Evolutionary conservation across 2,888 invertebrate species (phyloP).

Genomic region (Diadegma fenestrale): DNA sequence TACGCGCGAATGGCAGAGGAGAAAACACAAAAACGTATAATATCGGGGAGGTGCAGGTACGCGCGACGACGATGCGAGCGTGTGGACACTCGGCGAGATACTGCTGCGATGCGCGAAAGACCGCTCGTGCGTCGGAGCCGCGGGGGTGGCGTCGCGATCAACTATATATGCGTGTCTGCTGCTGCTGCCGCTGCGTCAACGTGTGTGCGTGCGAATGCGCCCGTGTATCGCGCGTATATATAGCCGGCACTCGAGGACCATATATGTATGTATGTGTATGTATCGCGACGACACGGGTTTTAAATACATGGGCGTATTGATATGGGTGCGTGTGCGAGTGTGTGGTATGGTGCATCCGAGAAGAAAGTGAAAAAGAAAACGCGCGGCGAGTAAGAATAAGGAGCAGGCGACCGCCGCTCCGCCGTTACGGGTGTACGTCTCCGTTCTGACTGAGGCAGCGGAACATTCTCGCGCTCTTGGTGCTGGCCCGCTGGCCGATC

Average conservation of each 20-base stretch:
- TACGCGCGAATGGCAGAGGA: neutral
- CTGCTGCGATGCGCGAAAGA: slow-evolving; percentile 59
- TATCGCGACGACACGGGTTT: neutral
- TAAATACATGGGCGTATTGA: slow-evolving; percentile 4
- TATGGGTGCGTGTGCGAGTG: slow-evolving; percentile 11
- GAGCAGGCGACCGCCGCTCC: slow-evolving; percentile 45
- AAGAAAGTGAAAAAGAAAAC: slow-evolving; percentile 67
- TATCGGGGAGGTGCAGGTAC: slow-evolving; percentile 30
- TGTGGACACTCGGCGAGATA: slow-evolving; percentile 67
- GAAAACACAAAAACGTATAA: slow-evolving; percentile 33
- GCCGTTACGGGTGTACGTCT: slow-evolving; percentile 78
- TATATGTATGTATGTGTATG: neutral
- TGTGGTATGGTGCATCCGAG: slow-evolving; percentile 36
- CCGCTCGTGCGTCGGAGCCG: slow-evolving; percentile 65
- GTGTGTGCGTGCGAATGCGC: neutral
- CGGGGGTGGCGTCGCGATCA: slow-evolving; percentile 55
- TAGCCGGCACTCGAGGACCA: neutral
- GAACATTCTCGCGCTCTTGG: slow-evolving; percentile 57
- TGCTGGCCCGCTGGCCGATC: slow-evolving; percentile 11
- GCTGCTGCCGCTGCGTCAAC: neutral
- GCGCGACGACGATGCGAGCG: slow-evolving; percentile 67
- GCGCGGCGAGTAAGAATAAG: slow-evolving; percentile 35
- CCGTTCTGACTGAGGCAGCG: slow-evolving; percentile 81
- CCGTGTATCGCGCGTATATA: slow-evolving; percentile 22
- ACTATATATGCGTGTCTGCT: slow-evolving; percentile 37